phyloP scores from a whole-genome alignment of 2,888 invertebrate species.

The Lasiommata megera region DNA sequence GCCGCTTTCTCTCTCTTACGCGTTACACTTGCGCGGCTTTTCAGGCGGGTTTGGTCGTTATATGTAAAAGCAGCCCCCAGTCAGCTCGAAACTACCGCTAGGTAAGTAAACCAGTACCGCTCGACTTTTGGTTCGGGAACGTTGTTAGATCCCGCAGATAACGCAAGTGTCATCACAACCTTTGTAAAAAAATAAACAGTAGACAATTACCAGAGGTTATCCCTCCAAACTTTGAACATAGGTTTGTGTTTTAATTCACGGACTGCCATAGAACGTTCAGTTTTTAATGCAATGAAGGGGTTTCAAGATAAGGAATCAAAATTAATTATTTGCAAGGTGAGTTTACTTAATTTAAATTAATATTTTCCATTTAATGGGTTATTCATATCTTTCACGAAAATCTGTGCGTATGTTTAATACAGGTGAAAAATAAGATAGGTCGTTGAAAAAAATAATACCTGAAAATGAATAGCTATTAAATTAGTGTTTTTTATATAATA shows the following conservation, averaged over 20 bases:
- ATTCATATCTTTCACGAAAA: neutral
- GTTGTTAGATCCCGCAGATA: conserved; percentile 8
- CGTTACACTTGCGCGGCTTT: neutral
- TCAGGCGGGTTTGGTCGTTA: neutral
- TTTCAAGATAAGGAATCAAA: conserved; percentile 3
- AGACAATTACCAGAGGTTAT: neutral
- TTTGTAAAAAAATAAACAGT: conserved; percentile 9
- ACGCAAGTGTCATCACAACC: conserved; percentile 6
- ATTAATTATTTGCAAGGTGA: neutral
- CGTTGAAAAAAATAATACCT: too few species aligned
- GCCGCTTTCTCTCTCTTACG: neutral
- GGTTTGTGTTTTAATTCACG: neutral
- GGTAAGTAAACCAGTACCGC: conserved; percentile 17
- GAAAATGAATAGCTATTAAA: too few species aligned
- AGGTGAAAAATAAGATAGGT: too few species aligned
- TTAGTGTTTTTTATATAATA: too few species aligned
- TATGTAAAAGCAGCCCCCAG: conserved; percentile 1
- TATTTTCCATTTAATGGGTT: neutral
- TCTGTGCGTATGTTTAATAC: neutral
- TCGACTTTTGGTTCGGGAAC: conserved; percentile 7
- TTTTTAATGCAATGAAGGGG: neutral
- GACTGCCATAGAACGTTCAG: neutral
- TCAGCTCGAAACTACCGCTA: conserved; percentile 1
- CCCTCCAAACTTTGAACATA: neutral
- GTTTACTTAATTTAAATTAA: neutral